Evolutionary conservation across 2,888 invertebrate species (phyloP).

Genomic region (Hofmannophila pseudospretella): DNA sequence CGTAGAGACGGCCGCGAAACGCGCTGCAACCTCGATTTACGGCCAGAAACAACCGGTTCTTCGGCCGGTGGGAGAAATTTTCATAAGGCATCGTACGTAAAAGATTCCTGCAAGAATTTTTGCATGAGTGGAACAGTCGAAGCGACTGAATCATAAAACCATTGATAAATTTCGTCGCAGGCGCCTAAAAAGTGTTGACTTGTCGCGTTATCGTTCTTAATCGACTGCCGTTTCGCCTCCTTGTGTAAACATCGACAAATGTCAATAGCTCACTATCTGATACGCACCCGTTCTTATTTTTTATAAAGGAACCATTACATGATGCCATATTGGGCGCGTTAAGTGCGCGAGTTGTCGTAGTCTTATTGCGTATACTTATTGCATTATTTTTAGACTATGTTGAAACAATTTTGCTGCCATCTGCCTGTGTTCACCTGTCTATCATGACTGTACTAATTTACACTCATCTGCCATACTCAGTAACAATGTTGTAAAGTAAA

Average conservation of each 20-base stretch:
- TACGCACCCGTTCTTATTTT: conserved; percentile 61
- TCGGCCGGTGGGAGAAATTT: conserved; percentile 14
- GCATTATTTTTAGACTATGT: conserved; percentile 65
- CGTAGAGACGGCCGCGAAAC: conserved; percentile 3
- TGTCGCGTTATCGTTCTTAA: conserved; percentile 60
- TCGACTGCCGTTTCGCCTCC: conserved; percentile 76
- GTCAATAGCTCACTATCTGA: conserved; percentile 70
- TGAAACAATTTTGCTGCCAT: conserved; percentile 65
- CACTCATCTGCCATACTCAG: conserved; percentile 47
- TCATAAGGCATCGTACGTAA: conserved; percentile 16
- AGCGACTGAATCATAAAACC: conserved; percentile 38
- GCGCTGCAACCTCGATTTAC: conserved; percentile 20
- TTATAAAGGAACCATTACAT: conserved; percentile 46
- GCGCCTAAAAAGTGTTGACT: conserved; percentile 66
- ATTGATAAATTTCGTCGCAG: conserved; percentile 53
- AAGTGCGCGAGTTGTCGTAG: conserved; percentile 33
- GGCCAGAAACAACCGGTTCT: conserved; percentile 20
- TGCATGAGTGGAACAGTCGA: conserved; percentile 44
- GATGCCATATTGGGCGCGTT: conserved; percentile 50
- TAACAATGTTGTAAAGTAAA: conserved; percentile 52
- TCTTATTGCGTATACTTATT: conserved; percentile 28
- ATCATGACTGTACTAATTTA: conserved; percentile 59
- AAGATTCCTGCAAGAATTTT: conserved; percentile 33
- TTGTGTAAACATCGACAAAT: conserved; percentile 66
- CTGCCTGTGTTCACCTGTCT: conserved; percentile 69